These are phyloP conservation scores for Caenorhabditis sp. DNA, from an alignment of 2,888 invertebrate species.

Conservation along the genomic window DNA sequence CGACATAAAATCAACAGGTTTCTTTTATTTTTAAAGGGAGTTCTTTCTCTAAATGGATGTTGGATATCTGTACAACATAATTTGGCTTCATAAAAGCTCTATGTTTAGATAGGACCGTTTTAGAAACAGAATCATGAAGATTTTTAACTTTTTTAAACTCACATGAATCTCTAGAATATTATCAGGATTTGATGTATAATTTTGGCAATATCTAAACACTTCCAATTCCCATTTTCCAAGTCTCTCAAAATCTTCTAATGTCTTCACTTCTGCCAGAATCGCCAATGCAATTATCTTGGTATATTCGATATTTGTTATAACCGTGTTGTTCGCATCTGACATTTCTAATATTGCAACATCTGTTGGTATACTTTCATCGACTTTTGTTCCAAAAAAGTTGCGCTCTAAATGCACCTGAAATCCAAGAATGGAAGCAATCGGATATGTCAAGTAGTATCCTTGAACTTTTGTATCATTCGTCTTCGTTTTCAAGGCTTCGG, in stretches of 20 bases:
- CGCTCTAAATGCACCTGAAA: conserved; percentile 64
- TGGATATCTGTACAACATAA: too few species aligned
- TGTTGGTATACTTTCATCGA: conserved; percentile 5
- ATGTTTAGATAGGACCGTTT: too few species aligned
- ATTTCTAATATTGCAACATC: neutral
- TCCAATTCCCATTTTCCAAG: conserved; percentile 61
- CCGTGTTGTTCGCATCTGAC: neutral
- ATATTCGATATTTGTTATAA: conserved; percentile 42
- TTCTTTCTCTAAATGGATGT: too few species aligned
- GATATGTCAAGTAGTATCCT: conserved; percentile 51
- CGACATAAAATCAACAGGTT: too few species aligned
- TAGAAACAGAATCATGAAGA: too few species aligned
- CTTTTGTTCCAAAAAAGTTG: conserved; percentile 64
- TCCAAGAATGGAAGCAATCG: conserved; percentile 58
- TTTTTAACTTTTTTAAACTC: conserved; percentile 8
- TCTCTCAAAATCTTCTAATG: conserved; percentile 52
- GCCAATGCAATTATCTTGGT: conserved; percentile 49
- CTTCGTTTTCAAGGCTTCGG: conserved; percentile 33
- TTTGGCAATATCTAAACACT: conserved; percentile 50
- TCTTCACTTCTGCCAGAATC: conserved; percentile 47
- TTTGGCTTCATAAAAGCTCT: too few species aligned
- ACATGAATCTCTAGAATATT: conserved; percentile 53
- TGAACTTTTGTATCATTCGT: conserved; percentile 6
- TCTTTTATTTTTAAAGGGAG: too few species aligned
- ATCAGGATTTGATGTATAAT: conserved; percentile 31